Conservation (phyloP, 2,888 invertebrate species). For the Gymnoscelis rufifasciata region DNA sequence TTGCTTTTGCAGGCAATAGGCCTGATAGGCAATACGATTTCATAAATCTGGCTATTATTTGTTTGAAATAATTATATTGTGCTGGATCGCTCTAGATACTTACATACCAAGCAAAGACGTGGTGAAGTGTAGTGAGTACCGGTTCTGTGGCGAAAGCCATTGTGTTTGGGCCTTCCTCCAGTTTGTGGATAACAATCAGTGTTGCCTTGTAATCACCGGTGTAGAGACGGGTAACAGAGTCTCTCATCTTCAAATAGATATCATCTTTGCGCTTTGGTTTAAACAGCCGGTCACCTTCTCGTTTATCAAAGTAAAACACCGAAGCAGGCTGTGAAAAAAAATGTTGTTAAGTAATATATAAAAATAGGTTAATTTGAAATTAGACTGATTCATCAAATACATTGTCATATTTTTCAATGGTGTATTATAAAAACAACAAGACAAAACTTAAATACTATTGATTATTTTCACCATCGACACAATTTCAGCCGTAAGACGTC, state of each 20-base stretch:
- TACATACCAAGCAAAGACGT: conserved; percentile 91
- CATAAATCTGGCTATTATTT: too few species aligned
- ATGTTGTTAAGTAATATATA: neutral
- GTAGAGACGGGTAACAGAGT: neutral
- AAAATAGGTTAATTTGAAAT: too few species aligned
- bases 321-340: conserved; percentile 85
- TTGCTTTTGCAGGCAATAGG: too few species aligned
- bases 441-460: too few species aligned
- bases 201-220: conserved; percentile 1
- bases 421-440: too few species aligned
- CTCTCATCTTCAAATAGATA: conserved; percentile 5
- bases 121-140: conserved; percentile 92
- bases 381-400: too few species aligned
- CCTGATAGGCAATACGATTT: too few species aligned
- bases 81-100: conserved; percentile 37
- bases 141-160: conserved; percentile 97
- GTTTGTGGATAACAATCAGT: conserved; percentile 67
- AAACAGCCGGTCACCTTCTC: conserved; percentile 91
- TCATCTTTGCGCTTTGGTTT: conserved; percentile 86
- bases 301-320: conserved; percentile 93
- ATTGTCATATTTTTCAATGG: too few species aligned
- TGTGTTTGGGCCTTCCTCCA: conserved; percentile 92
- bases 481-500: too few species aligned
- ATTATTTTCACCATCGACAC: too few species aligned
- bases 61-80: too few species aligned